These are phyloP conservation scores for Stenolophus ochropezus DNA, from an alignment of 2,888 invertebrate genomes.

Conservation along the genomic window DNA sequence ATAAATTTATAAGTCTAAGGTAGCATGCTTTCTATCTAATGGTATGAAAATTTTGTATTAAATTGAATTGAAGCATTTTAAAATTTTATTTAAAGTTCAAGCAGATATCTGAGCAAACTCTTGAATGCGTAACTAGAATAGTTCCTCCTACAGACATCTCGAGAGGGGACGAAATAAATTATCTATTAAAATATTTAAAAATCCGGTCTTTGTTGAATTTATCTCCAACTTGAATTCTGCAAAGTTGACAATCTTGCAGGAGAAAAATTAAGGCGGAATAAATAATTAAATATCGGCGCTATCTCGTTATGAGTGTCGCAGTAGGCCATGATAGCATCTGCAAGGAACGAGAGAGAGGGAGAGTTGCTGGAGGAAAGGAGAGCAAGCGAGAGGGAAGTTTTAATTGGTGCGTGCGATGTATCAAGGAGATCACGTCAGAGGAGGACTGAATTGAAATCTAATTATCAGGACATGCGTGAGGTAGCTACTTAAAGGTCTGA, in stretches of 20 bases:
- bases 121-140: no score
- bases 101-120: no score
- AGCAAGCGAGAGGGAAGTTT: neutral
- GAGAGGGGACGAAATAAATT: neutral
- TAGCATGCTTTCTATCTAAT: no score
- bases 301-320: slow-evolving; percentile 8
- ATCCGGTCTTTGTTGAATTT: neutral
- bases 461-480: neutral
- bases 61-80: no score
- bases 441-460: neutral
- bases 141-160: neutral
- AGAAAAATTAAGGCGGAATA: slow-evolving; percentile 27
- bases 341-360: neutral
- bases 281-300: slow-evolving; percentile 31
- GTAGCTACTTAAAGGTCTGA: neutral
- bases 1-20: no score
- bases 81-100: no score
- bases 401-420: slow-evolving; percentile 19
- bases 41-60: no score
- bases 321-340: neutral
- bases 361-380: neutral
- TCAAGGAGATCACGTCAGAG: neutral
- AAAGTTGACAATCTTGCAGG: neutral
- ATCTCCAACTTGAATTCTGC: neutral
- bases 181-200: slow-evolving; percentile 10